These are phyloP conservation scores for Euphydryas editha DNA, from an alignment of 2,888 invertebrate species.

Conservation along the genomic window DNA sequence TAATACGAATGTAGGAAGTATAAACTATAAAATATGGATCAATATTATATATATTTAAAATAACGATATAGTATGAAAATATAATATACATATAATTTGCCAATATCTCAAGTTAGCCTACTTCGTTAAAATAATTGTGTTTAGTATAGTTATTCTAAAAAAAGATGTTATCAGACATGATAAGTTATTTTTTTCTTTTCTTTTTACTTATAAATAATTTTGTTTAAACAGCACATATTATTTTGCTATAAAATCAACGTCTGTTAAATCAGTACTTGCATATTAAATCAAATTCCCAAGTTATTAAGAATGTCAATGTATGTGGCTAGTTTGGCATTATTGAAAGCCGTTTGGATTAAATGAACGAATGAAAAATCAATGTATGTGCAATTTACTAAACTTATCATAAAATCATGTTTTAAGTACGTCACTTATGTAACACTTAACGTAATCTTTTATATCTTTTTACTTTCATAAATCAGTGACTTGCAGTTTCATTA, in stretches of 20 bases:
- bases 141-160: not conserved
- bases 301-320: not conserved
- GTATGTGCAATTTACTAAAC: not conserved
- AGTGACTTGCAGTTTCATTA: not conserved
- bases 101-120: not conserved
- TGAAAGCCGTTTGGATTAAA: no score
- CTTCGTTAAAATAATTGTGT: not conserved
- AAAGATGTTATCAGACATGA: constrained; percentile 18
- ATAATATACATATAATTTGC: not conserved
- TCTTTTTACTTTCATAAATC: not conserved
- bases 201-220: constrained; percentile 12
- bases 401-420: not conserved
- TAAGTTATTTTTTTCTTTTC: no score
- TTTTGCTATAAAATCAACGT: constrained; percentile 1
- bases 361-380: no score
- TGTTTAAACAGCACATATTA: not conserved
- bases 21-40: no score
- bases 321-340: no score
- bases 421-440: not conserved
- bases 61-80: not conserved
- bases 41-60: no score
- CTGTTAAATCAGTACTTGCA: not conserved
- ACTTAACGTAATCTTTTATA: not conserved
- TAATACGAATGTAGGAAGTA: not conserved
- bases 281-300: constrained; percentile 3